Evolutionary conservation across 2,113 vertebrate species (phyloP), one percentile per base, ranked within the genome.

Genomic region (Toxostoma redivivum): DNA sequence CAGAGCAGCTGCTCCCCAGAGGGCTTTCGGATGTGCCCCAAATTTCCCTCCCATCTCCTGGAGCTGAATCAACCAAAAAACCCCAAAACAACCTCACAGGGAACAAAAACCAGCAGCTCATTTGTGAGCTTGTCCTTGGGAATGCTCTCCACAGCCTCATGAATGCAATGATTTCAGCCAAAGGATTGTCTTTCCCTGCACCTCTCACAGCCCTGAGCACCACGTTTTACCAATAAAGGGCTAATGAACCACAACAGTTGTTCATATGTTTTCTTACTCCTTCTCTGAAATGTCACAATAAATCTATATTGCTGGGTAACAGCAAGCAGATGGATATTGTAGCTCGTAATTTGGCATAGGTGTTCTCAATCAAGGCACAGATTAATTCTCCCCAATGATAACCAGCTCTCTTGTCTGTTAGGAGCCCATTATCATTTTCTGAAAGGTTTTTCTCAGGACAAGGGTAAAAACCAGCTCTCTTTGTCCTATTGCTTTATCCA

Each of bases 231-330:
- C 92, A 86, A 92, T 94, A 86, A 94, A 88, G 47, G 85, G 60
- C 87, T 94, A 96, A 95, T 62, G 92, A 96, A 93, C 85, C 92
- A 94, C 86, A 92, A 13, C 95, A 88, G 79, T 93, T 80, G 71
- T 48, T 96, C 92, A n/a, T 83, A 94, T 90, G 92, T 73, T 90
- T 92, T 47, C 85, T 92, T 93, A 93, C 82, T 94, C 90, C 71
- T 95, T 79, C 86, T 85, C 87, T 2, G 9, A 80, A 92, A 83
- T 60, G 85, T 53, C 95, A 93, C 87, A 83, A 90, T 95, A 93
- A 96, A 94, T 90, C 93, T 94, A 90, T 90, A 90, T 90, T 74
- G 82, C 76, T 9, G 51, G 82, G 10, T 92, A 95, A 93, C 92
- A 88, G 92, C 77, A 86, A 94, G 93, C 93, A 96, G 95, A 93